These are phyloP conservation scores for Daubentonia madagascariensis DNA, from an alignment of 2,113 vertebrate genomes.

Conservation along the genomic window DNA sequence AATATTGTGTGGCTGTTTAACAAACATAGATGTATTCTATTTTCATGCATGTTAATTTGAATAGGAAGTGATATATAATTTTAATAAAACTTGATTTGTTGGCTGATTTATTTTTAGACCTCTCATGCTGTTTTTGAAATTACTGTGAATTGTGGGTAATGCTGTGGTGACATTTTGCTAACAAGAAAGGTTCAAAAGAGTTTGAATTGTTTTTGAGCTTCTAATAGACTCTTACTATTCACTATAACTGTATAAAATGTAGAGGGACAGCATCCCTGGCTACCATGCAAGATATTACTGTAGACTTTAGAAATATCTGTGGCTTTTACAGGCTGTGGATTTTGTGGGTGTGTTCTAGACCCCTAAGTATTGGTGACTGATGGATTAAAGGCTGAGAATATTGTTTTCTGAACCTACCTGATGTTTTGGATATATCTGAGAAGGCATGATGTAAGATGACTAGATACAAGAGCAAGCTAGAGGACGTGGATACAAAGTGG, in stretches of 20 bases:
- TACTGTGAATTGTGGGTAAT: background rate
- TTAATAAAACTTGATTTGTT: background rate
- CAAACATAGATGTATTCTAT: background rate
- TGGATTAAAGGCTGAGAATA: background rate
- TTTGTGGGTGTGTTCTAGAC: background rate
- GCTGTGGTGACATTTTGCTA: background rate
- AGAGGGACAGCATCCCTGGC: background rate
- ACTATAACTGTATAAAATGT: background rate
- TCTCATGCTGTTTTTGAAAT: background rate
- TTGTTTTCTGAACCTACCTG: background rate
- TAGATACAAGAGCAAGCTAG: background rate
- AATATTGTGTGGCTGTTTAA: background rate
- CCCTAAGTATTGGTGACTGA: background rate
- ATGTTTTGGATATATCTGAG: background rate
- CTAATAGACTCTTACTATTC: background rate
- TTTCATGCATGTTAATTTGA: background rate
- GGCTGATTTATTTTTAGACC: background rate
- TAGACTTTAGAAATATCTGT: background rate
- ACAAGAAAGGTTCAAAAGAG: background rate
- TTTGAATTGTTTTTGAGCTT: background rate
- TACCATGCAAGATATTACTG: background rate
- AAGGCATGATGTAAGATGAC: background rate
- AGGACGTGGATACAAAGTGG: background rate
- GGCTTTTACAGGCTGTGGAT: background rate
- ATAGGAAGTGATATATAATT: background rate